Conservation (phyloP, 1,140 invertebrate species). For the Achatina immaculata region DNA sequence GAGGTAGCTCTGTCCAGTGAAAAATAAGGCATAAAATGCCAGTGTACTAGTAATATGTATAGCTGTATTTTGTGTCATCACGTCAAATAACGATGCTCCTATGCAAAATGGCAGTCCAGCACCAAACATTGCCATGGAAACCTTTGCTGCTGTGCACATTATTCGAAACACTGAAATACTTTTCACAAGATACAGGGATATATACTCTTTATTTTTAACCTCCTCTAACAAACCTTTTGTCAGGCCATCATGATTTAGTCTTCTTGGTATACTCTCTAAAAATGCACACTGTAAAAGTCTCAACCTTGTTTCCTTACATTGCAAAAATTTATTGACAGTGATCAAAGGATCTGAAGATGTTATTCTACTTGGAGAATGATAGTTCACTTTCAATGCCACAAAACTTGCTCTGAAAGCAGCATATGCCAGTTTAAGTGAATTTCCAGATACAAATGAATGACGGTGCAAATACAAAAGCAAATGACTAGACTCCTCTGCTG, state of each 20-base stretch:
- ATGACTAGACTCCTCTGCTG: background rate
- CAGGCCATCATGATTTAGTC: no score
- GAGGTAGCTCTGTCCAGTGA: background rate
- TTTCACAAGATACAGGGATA: background rate
- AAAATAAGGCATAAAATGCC: background rate
- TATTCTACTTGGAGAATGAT: no score
- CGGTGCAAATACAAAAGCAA: background rate
- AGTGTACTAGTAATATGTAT: background rate
- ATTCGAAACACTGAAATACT: background rate
- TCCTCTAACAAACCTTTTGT: background rate
- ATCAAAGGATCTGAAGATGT: no score
- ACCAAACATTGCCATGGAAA: background rate
- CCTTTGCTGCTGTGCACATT: background rate
- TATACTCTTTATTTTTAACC: background rate
- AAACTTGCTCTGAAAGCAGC: no score
- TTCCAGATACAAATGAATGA: background rate
- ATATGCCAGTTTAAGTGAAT: background rate
- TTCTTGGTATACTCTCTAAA: no score
- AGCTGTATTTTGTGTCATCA: background rate
- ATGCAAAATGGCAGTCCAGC: background rate
- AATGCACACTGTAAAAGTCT: no score
- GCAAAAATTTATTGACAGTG: no score
- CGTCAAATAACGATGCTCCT: background rate
- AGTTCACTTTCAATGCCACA: no score
- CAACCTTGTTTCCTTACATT: no score